These are phyloP conservation scores for Bombyx mori DNA, from an alignment of 1,140 invertebrate genomes.

Conservation along the genomic window DNA sequence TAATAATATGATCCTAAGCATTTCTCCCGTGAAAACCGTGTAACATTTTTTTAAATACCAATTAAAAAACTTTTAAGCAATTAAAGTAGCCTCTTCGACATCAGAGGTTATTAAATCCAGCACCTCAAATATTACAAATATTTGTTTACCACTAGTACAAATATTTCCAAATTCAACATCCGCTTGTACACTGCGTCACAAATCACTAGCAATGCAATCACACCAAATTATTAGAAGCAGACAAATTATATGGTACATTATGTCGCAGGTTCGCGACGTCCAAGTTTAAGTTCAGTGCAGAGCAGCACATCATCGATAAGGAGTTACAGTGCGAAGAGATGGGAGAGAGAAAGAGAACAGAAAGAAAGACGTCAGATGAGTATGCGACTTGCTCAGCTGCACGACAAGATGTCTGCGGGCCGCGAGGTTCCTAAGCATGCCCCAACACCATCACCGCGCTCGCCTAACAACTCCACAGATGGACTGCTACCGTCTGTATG, in stretches of 20 bases:
- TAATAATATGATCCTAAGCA: no score
- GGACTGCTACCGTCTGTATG: conserved; percentile 81
- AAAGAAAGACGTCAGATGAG: conserved; percentile 83
- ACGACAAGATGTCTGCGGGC: conserved; percentile 66
- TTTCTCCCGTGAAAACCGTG: no score
- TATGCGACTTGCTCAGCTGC: conserved; percentile 76
- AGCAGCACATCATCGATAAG: conserved; percentile 84
- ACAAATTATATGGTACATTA: conserved; percentile 3
- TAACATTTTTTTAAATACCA: no score
- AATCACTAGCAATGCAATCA: no score
- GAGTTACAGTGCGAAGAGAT: conserved; percentile 82
- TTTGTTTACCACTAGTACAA: no score
- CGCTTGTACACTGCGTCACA: no score
- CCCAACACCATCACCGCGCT: conserved; percentile 81
- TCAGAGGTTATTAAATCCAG: no score
- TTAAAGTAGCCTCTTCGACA: no score
- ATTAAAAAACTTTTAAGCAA: no score
- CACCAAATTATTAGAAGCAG: background rate
- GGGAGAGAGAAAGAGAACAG: conserved; percentile 83
- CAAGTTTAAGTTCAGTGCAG: conserved; percentile 84
- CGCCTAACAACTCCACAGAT: conserved; percentile 81
- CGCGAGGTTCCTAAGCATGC: conserved; percentile 61
- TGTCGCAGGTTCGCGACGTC: conserved; percentile 81
- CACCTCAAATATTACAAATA: no score
- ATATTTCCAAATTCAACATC: no score